Percentiles rank a stretch among this genome's conserved stretches.
Conservation (phyloP, 2,113 vertebrate genomes). For the Trachemys scripta region DNA sequence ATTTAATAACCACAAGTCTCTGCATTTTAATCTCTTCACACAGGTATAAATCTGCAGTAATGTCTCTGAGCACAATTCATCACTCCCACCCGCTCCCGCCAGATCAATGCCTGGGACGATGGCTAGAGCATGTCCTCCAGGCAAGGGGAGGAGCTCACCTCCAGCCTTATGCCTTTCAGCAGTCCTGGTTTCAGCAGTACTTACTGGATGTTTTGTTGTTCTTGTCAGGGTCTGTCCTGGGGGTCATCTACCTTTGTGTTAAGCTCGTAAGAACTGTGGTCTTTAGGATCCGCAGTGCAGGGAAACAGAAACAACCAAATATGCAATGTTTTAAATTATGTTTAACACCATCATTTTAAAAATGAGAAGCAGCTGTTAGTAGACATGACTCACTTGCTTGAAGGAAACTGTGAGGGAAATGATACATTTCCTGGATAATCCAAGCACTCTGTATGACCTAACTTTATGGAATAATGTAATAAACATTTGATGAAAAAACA, state of each 20-base stretch:
- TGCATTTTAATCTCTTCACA: background rate
- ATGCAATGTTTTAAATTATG: no score
- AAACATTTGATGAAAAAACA: background rate
- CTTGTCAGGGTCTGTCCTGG: conserved; percentile 29
- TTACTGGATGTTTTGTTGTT: conserved; percentile 76
- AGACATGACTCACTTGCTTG: background rate
- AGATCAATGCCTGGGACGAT: conserved; percentile 67
- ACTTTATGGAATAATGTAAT: background rate
- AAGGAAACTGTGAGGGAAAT: background rate
- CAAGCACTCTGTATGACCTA: background rate
- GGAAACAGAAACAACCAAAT: conserved; percentile 55
- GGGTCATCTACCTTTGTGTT: conserved; percentile 31
- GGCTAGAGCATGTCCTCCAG: conserved; percentile 80
- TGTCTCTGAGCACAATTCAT: conserved; percentile 70
- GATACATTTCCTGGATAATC: background rate
- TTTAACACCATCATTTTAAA: background rate
- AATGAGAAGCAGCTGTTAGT: background rate
- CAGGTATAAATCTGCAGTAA: conserved; percentile 79
- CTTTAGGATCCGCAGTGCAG: background rate
- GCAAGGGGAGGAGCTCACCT: conserved; percentile 73
- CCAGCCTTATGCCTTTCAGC: conserved; percentile 60
- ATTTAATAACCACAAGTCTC: background rate
- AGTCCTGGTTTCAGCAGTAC: conserved; percentile 78
- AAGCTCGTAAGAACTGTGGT: conserved; percentile 37
- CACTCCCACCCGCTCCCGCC: conserved; percentile 76